Conservation (phyloP, 2,888 invertebrate genomes). For the Carpatolechia fugitivella region DNA sequence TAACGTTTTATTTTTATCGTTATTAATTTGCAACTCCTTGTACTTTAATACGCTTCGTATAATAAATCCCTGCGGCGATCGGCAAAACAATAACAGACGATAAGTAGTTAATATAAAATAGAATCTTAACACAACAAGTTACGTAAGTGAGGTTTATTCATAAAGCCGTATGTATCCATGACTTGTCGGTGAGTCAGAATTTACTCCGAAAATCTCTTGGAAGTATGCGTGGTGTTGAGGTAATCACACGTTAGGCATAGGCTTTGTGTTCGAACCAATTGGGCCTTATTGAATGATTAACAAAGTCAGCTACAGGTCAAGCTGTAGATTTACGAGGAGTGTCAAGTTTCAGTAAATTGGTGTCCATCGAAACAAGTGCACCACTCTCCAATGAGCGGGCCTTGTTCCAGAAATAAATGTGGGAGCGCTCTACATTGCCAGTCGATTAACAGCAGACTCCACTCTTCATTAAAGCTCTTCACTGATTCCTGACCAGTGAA, state of each 20-base stretch:
- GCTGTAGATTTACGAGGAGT: constrained; percentile 41
- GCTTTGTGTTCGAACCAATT: constrained; percentile 49
- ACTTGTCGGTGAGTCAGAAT: constrained; percentile 51
- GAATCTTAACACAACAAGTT: constrained; percentile 32
- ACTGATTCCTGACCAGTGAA: not conserved
- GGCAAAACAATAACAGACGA: constrained; percentile 38
- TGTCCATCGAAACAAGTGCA: constrained; percentile 35
- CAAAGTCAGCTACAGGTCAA: constrained; percentile 42
- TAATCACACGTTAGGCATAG: constrained; percentile 38
- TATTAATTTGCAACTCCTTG: no score
- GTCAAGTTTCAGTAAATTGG: constrained; percentile 44
- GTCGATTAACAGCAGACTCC: not conserved
- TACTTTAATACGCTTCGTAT: no score
- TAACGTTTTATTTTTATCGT: no score
- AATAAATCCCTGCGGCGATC: constrained; percentile 19
- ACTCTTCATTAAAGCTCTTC: not conserved
- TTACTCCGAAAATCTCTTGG: constrained; percentile 41
- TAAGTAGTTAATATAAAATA: constrained; percentile 38
- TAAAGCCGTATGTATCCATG: constrained; percentile 32
- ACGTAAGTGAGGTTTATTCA: constrained; percentile 33
- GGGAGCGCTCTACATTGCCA: not conserved
- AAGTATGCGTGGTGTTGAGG: constrained; percentile 15
- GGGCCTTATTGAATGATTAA: constrained; percentile 58
- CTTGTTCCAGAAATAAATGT: constrained; percentile 1
- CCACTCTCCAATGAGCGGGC: not conserved